Conservation (phyloP, 2,797 vertebrate genomes). For the Dermochelys coriacea region DNA sequence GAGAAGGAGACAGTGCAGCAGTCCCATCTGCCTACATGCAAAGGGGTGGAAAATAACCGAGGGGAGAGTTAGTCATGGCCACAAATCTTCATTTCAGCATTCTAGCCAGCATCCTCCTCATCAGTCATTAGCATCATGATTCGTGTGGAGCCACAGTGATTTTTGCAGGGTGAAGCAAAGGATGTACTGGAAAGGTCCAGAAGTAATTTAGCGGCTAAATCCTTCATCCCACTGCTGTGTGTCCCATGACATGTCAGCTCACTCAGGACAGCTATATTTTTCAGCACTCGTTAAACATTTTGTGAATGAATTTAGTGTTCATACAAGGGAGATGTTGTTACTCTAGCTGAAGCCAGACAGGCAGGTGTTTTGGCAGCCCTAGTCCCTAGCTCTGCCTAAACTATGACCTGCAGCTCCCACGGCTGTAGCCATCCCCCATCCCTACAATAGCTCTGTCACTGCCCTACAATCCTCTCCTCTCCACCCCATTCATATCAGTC, state of each 20-base stretch:
- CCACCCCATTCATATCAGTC: neutral
- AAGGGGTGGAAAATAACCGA: neutral
- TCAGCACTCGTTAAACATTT: neutral
- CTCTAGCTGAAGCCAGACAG: neutral
- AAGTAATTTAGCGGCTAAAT: neutral
- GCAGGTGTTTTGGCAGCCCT: neutral
- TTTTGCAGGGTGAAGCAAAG: neutral
- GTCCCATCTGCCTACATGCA: neutral
- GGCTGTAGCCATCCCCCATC: neutral
- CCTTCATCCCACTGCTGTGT: neutral
- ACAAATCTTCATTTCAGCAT: slow-evolving; percentile 41
- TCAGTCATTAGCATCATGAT: slow-evolving; percentile 6
- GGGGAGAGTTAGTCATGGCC: neutral
- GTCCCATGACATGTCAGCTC: neutral
- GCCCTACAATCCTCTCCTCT: neutral
- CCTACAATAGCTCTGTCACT: neutral
- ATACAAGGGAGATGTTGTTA: neutral
- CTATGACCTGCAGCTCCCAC: neutral
- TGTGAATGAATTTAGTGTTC: neutral
- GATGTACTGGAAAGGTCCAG: neutral
- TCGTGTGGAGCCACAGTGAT: neutral
- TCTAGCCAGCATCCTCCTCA: neutral
- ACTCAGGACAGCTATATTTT: neutral
- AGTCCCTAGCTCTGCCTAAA: neutral
- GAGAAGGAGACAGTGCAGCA: neutral